Percentiles rank a stretch among this genome's conserved stretches.
phyloP scores from a whole-genome alignment of 2,797 vertebrate genomes.

The Enoplosus armatus region DNA sequence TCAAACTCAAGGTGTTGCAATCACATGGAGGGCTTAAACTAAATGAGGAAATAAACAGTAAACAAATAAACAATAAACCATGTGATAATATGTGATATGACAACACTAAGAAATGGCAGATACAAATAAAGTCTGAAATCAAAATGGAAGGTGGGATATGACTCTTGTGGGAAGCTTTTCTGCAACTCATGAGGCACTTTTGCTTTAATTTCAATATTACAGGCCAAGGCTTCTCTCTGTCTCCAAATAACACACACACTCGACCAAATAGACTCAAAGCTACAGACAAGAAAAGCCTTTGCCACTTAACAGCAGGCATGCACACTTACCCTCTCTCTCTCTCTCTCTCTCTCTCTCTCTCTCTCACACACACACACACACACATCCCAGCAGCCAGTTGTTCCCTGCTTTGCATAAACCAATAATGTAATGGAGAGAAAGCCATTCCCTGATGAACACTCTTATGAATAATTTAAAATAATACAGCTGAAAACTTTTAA shows the following conservation, averaged over 20 bases:
- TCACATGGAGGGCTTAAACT: background rate
- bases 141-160: background rate
- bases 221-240: background rate
- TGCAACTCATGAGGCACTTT: background rate
- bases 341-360: too few relatives aligned
- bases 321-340: conserved; percentile 10
- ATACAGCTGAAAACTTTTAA: conserved; percentile 75
- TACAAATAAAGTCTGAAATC: conserved; percentile 1
- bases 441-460: conserved; percentile 69
- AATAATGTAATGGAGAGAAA: conserved; percentile 79
- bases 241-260: background rate
- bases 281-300: conserved; percentile 27
- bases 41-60: background rate
- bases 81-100: background rate
- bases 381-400: conserved; percentile 48
- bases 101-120: background rate
- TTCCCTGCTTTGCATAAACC: conserved; percentile 80
- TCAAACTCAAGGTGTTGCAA: background rate
- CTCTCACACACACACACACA: conserved; percentile 25
- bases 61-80: background rate
- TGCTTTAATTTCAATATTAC: conserved; percentile 7
- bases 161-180: background rate
- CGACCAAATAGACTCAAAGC: conserved; percentile 26
- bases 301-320: conserved; percentile 16
- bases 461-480: conserved; percentile 79